Evolutionary conservation across 1,140 invertebrate species (phyloP), one percentile per base, ranked within the genome.

Genomic region (Mercenaria mercenaria): DNA sequence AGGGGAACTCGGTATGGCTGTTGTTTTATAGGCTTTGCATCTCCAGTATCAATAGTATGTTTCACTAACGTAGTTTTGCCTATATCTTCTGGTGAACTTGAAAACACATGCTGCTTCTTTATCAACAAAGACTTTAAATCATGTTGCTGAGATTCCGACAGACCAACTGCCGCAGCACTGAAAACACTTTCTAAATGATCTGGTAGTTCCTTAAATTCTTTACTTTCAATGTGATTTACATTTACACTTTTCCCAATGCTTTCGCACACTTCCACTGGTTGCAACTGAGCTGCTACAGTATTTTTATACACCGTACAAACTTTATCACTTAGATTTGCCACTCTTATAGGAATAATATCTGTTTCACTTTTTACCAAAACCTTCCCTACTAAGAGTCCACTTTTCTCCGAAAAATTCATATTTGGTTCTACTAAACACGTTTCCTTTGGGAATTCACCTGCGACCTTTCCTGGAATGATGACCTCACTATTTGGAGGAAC

Each of bases 21-120:
- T 88, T 67, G 74, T 88, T 67, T 67, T 34, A 88, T 72, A 1
- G 76, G 86, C 3, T 34, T 32, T 20, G 37, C 23, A 47, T 29
- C 26, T 2, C 56, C 86, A 0, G 86, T 88, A 80, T 88, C 56
- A 8, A 88, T 80, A 10, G 26, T 79, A 72, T 88, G 76, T 29
- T 79, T 23, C 50, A 80, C 67, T 29, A 77, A 0, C n/a, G 56
- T 34, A 0, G 88, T 90, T 15, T 67, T 18, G 34, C 89, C 91
- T 11, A 90, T 18, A 23, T 87, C 81, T 13, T 34, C 59, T 32
- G 59, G 34, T 39, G 26, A 37, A 13, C 32, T 26, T 29, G 61
- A 61, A 76, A 88, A 88, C 3, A 80, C 37, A 79, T 67, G 6
- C 15, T 52, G 37, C 2, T 86, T 23, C 41, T 79, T 84, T 13